These are phyloP conservation scores for Urophycis tenuis DNA, from an alignment of 2,797 vertebrate genomes.

Conservation along the genomic window DNA sequence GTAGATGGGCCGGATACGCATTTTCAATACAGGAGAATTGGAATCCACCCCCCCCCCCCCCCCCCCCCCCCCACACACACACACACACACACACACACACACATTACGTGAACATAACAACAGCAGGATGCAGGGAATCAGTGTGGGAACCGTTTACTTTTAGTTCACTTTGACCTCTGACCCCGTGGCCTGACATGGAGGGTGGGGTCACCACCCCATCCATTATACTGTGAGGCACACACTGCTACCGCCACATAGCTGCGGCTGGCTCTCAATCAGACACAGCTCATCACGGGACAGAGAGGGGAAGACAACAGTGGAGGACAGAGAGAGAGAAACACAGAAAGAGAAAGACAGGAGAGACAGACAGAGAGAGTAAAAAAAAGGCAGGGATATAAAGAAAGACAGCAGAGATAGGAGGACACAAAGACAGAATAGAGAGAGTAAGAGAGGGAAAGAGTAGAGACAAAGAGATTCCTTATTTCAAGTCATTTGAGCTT, in stretches of 20 bases:
- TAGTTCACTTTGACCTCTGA: slow-evolving; percentile 43
- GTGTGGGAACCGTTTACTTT: slow-evolving; percentile 38
- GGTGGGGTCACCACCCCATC: slow-evolving; percentile 45
- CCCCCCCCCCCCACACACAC: not conserved
- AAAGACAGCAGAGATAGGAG: too few relatives aligned
- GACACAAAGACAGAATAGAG: not conserved
- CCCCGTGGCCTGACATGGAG: slow-evolving; percentile 16
- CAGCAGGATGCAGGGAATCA: slow-evolving; percentile 3
- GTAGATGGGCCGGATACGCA: too few relatives aligned
- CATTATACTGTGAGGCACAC: slow-evolving; percentile 34
- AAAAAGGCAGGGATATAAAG: too few relatives aligned
- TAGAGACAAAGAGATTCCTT: not conserved
- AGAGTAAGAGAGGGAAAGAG: not conserved
- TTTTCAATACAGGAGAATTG: too few relatives aligned
- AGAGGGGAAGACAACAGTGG: not conserved
- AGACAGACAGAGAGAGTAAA: too few relatives aligned
- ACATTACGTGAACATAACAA: not conserved
- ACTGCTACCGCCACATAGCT: slow-evolving; percentile 19
- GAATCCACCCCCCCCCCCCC: too few relatives aligned
- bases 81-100: not conserved
- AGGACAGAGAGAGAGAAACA: not conserved
- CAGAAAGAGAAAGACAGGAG: too few relatives aligned
- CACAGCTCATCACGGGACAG: slow-evolving; percentile 20
- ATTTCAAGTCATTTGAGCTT: too few relatives aligned
- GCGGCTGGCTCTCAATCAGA: slow-evolving; percentile 22